phyloP scores from a whole-genome alignment of 2,888 invertebrate genomes.

The Augochlorella aurata region DNA sequence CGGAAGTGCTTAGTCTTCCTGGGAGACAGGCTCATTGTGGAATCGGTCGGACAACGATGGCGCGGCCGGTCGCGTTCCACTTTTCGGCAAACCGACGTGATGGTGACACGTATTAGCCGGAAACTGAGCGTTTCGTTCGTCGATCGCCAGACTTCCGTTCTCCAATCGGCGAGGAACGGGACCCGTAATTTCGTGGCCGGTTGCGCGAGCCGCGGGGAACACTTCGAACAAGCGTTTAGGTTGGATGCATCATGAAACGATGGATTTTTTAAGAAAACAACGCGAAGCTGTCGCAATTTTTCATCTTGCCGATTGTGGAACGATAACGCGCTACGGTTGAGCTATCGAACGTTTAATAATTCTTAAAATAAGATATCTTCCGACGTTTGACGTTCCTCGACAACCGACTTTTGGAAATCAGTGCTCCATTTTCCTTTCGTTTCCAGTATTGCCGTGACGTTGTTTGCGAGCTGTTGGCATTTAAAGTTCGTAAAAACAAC shows the following conservation, averaged over 20 bases:
- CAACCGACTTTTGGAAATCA: no score
- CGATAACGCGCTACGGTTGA: no score
- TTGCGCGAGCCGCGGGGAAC: no score
- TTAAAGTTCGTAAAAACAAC: no score
- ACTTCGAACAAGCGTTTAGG: background rate
- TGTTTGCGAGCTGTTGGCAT: no score
- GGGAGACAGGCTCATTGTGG: constrained; percentile 28
- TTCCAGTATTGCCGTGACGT: no score
- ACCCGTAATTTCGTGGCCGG: constrained; percentile 2
- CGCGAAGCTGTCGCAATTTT: no score
- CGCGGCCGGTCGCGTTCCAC: constrained; percentile 37
- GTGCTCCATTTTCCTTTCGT: no score
- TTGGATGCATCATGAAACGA: background rate
- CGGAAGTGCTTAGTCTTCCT: constrained; percentile 48
- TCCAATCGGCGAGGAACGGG: constrained; percentile 1
- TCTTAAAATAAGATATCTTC: no score
- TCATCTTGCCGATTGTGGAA: no score
- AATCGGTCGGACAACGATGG: constrained; percentile 32
- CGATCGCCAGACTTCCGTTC: constrained; percentile 11
- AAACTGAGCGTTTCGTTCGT: background rate
- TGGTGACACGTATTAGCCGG: background rate
- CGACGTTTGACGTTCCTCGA: no score
- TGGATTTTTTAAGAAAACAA: background rate
- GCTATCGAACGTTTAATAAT: no score
- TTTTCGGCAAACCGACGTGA: constrained; percentile 32